A percentile compares a stretch with the other conserved stretches of the same genome.
Conservation (phyloP, 2,888 invertebrate species). For the Drosophila mimica region DNA sequence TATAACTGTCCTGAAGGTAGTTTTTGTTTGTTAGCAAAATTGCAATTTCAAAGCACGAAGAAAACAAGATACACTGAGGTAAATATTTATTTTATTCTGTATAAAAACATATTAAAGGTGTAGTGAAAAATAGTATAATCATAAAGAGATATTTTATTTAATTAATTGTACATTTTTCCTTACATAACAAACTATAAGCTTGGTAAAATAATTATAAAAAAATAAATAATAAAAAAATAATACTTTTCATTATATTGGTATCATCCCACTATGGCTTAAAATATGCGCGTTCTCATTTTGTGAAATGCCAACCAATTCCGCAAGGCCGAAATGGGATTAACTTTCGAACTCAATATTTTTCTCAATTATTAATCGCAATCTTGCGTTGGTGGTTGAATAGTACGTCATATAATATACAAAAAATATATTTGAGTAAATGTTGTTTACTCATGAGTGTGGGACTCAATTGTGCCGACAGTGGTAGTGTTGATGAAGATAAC, state of each 20-base stretch:
- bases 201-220: neutral
- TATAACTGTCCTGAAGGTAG: neutral
- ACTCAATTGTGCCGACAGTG: constrained; percentile 11
- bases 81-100: neutral
- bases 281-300: neutral
- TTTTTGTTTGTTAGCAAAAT: neutral
- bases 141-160: neutral
- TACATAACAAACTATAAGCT: neutral
- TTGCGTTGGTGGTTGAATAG: constrained; percentile 1
- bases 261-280: neutral
- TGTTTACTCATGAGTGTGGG: constrained; percentile 3
- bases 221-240: neutral
- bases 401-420: neutral
- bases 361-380: neutral
- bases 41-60: neutral
- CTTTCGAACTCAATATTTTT: neutral
- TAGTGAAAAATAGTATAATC: neutral
- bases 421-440: neutral
- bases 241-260: neutral
- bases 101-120: neutral
- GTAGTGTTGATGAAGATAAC: constrained; percentile 36
- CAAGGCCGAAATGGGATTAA: neutral
- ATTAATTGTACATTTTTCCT: neutral
- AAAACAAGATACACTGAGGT: neutral
- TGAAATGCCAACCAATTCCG: neutral